Evolutionary conservation across 2,797 vertebrate species (phyloP).

Genomic region (Enteromius trimaculatus): DNA sequence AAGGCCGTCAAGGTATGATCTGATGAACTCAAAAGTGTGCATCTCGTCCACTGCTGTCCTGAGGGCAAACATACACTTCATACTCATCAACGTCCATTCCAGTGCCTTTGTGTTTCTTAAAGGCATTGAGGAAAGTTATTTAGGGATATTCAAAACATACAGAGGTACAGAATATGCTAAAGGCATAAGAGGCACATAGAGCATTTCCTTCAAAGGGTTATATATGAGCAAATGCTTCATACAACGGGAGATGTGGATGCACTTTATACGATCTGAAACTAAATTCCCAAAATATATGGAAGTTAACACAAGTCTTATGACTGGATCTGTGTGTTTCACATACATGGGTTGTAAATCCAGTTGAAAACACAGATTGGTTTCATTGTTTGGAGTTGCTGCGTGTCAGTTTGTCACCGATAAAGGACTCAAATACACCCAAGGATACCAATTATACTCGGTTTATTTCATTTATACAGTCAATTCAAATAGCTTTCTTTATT

Average conservation of each 20-base stretch:
- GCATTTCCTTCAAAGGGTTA: background rate
- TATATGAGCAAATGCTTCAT: background rate
- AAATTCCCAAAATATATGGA: background rate
- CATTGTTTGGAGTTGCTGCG: background rate
- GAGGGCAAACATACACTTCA: constrained; percentile 53
- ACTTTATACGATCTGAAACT: background rate
- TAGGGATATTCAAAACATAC: background rate
- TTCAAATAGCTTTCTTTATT: background rate
- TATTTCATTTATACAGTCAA: background rate
- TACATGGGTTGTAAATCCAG: background rate
- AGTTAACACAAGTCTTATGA: background rate
- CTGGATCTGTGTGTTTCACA: background rate
- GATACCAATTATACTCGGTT: too few relatives aligned
- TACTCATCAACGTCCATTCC: constrained; percentile 26
- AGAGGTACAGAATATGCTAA: background rate
- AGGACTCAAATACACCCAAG: background rate
- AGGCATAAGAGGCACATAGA: background rate
- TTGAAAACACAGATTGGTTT: background rate
- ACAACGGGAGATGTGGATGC: background rate
- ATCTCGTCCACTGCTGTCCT: constrained; percentile 49
- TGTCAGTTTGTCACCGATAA: background rate
- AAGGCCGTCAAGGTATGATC: constrained; percentile 61
- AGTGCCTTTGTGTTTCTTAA: constrained; percentile 12
- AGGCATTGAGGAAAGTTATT: constrained; percentile 5
- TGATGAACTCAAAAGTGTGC: constrained; percentile 61